These are phyloP conservation scores for Pantherophis vulpinus DNA, from an alignment of 2,797 vertebrate species.

Conservation along the genomic window DNA sequence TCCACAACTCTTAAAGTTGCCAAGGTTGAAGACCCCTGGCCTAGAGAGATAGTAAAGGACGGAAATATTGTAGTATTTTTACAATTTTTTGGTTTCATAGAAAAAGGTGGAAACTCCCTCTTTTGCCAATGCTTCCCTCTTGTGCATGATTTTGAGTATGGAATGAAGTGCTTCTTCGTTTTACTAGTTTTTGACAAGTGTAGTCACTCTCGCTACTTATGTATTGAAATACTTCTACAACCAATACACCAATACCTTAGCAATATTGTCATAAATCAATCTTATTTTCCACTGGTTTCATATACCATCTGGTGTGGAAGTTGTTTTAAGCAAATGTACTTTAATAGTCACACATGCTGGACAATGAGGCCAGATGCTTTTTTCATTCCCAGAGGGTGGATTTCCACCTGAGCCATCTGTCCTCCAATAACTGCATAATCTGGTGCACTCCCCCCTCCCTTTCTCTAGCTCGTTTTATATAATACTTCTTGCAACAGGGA, in stretches of 20 bases:
- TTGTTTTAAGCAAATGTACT: conserved; percentile 4
- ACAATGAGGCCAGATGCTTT: conserved; percentile 5
- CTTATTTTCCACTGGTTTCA: neutral
- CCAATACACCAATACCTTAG: neutral
- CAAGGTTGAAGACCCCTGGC: neutral
- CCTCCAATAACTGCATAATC: neutral
- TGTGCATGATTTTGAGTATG: neutral
- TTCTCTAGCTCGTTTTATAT: neutral
- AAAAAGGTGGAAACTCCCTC: neutral
- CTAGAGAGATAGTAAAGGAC: neutral
- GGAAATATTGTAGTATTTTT: neutral
- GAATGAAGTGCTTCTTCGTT: neutral
- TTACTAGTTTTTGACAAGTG: neutral
- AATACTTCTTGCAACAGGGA: neutral
- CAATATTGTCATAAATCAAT: neutral
- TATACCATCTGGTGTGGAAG: neutral
- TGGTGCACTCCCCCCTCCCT: neutral
- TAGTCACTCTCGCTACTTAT: neutral
- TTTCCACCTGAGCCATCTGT: conserved; percentile 7
- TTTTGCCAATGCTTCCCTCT: neutral
- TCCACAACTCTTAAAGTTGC: too few species aligned
- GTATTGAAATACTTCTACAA: neutral
- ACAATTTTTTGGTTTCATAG: neutral
- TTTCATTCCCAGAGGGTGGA: neutral
- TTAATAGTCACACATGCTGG: neutral